Evolutionary conservation across 1,140 invertebrate genomes (phyloP).

Genomic region (Trichonephila inaurata): DNA sequence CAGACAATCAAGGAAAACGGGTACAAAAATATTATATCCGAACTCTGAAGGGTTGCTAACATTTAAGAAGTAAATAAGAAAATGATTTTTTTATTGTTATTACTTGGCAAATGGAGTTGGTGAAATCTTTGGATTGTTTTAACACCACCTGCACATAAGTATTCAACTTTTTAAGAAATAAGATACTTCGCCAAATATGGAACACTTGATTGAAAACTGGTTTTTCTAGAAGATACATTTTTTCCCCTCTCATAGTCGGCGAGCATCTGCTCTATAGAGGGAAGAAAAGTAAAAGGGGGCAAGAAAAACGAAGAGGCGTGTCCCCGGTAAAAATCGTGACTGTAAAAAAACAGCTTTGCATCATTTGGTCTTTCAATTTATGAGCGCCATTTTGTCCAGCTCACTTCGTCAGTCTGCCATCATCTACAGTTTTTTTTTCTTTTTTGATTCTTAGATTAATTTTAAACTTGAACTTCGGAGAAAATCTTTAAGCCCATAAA

Average conservation of each 20-base stretch:
- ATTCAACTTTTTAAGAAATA: background rate
- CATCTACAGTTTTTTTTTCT: background rate
- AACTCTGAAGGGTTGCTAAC: conserved; percentile 35
- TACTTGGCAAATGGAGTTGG: conserved; percentile 14
- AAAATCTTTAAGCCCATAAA: background rate
- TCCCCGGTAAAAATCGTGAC: conserved; percentile 57
- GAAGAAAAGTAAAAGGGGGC: conserved; percentile 32
- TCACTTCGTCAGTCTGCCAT: background rate
- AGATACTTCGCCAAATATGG: conserved; percentile 48
- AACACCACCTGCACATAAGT: background rate
- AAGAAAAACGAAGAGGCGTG: conserved; percentile 70
- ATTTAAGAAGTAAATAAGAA: background rate
- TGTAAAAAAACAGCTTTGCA: conserved; percentile 60
- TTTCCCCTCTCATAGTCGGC: conserved; percentile 18
- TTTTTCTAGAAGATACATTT: conserved; percentile 49
- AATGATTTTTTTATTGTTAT: background rate
- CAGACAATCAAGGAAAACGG: conserved; percentile 45
- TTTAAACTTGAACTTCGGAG: background rate
- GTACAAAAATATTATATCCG: conserved; percentile 42
- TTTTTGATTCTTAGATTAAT: background rate
- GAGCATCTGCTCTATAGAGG: conserved; percentile 52
- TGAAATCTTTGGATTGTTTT: background rate
- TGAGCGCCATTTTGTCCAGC: conserved; percentile 42
- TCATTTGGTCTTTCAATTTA: conserved; percentile 49
- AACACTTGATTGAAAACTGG: conserved; percentile 27